phyloP scores from a whole-genome alignment of 2,888 invertebrate species.

The Lacanobia oleracea region DNA sequence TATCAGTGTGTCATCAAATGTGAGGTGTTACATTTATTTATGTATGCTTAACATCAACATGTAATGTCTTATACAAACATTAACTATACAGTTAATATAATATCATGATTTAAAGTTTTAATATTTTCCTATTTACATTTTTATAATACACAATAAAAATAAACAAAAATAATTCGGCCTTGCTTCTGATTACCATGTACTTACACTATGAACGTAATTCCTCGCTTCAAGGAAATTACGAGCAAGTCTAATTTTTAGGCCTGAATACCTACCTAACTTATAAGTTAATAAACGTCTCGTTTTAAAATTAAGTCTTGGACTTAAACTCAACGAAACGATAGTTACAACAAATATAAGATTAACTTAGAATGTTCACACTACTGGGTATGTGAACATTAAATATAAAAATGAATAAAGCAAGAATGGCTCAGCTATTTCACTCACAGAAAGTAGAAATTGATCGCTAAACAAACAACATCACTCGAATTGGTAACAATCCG shows the following conservation, averaged over 20 bases:
- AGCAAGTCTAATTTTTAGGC: constrained; percentile 40
- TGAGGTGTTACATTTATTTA: constrained; percentile 19
- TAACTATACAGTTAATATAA: constrained; percentile 32
- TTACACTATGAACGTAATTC: constrained; percentile 54
- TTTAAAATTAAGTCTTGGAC: constrained; percentile 15
- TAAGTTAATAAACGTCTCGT: constrained; percentile 2
- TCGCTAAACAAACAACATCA: constrained; percentile 5
- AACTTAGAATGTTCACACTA: constrained; percentile 3
- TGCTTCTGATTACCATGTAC: constrained; percentile 43
- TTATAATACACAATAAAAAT: constrained; percentile 34
- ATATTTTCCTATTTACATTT: constrained; percentile 59
- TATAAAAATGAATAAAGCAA: constrained; percentile 18
- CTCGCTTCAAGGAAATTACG: constrained; percentile 3
- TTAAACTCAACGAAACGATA: constrained; percentile 23
- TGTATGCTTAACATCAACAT: constrained; percentile 9
- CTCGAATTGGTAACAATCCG: constrained; percentile 5
- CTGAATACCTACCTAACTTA: constrained; percentile 12
- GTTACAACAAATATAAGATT: constrained; percentile 40
- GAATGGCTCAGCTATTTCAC: constrained; percentile 2
- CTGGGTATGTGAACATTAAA: too few relatives aligned
- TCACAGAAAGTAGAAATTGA: constrained; percentile 12
- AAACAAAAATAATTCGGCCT: constrained; percentile 43
- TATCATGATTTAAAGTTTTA: constrained; percentile 54
- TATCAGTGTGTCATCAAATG: too few relatives aligned
- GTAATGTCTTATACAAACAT: constrained; percentile 34